Conservation (phyloP, 2,888 invertebrate species). For the Alitta virens region DNA sequence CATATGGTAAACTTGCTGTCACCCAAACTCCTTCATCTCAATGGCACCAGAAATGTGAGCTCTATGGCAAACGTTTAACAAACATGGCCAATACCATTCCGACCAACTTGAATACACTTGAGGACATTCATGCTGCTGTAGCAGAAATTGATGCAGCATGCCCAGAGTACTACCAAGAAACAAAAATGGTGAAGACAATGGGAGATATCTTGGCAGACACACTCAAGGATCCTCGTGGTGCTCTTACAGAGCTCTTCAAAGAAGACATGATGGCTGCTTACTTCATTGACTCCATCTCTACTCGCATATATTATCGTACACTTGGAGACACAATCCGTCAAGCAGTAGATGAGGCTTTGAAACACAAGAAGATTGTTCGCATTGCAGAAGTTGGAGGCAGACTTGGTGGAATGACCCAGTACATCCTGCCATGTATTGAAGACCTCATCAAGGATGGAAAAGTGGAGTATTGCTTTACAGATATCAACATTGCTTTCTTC, state of each 20-base stretch:
- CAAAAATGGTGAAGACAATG: slow-evolving; percentile 11
- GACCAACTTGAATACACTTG: slow-evolving; percentile 1
- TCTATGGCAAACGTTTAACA: neutral
- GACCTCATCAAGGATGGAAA: slow-evolving; percentile 9
- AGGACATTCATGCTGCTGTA: too few relatives aligned
- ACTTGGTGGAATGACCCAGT: slow-evolving; percentile 14
- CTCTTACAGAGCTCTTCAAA: slow-evolving; percentile 14
- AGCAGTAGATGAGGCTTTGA: slow-evolving; percentile 5
- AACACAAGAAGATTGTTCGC: slow-evolving; percentile 11
- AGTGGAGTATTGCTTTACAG: slow-evolving; percentile 16
- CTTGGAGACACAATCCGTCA: slow-evolving; percentile 4
- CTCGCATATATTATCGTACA: slow-evolving; percentile 10
- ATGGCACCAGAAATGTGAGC: neutral
- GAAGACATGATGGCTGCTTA: slow-evolving; percentile 13
- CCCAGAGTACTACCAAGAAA: slow-evolving; percentile 9
- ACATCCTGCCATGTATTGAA: slow-evolving; percentile 2
- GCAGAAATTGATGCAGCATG: neutral
- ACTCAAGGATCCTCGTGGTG: slow-evolving; percentile 10
- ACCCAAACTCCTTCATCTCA: neutral
- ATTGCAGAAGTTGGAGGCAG: slow-evolving; percentile 16
- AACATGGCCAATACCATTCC: slow-evolving; percentile 1
- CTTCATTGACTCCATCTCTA: slow-evolving; percentile 15
- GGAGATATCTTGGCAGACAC: slow-evolving; percentile 8
- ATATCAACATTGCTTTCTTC: slow-evolving; percentile 17
- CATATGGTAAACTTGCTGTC: slow-evolving; percentile 7